Percentiles rank a stretch among this genome's conserved stretches.
These are phyloP conservation scores for Porites lutea DNA, from an alignment of 64 coral and sea anemone species.

Conservation along the genomic window DNA sequence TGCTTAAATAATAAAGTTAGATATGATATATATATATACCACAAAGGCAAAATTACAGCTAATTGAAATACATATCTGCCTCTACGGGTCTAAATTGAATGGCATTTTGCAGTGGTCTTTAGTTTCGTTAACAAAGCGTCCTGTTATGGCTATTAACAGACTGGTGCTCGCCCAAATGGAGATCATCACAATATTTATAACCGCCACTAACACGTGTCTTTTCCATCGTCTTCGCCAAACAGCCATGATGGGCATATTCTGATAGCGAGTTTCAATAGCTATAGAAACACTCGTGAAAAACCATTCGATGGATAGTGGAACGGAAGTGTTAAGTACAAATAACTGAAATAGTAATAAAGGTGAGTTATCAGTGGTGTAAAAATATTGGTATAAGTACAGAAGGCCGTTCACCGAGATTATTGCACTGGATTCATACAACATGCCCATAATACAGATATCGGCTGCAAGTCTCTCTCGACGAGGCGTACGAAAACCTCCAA, in stretches of 20 bases:
- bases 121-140: not conserved
- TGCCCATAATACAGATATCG: constrained; percentile 7
- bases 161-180: not conserved
- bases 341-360: not conserved
- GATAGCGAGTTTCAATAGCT: not conserved
- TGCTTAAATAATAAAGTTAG: no score
- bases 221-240: constrained; percentile 27
- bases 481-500: constrained; percentile 29
- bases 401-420: not conserved
- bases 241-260: constrained; percentile 5
- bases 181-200: not conserved
- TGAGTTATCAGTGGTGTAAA: not conserved
- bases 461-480: constrained; percentile 16
- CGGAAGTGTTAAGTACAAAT: not conserved
- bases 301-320: constrained; percentile 13
- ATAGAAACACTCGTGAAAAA: constrained; percentile 9
- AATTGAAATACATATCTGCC: no score
- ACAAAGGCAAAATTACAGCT: no score
- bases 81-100: not conserved
- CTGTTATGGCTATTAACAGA: not conserved
- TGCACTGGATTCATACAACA: constrained; percentile 30
- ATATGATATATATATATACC: no score
- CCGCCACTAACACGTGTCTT: not conserved
- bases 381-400: constrained; percentile 21
- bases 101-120: constrained; percentile 8